Base-by-base conservation (phyloP, 2,113 vertebrate species). In the Nothobranchius furzeri region DNA sequence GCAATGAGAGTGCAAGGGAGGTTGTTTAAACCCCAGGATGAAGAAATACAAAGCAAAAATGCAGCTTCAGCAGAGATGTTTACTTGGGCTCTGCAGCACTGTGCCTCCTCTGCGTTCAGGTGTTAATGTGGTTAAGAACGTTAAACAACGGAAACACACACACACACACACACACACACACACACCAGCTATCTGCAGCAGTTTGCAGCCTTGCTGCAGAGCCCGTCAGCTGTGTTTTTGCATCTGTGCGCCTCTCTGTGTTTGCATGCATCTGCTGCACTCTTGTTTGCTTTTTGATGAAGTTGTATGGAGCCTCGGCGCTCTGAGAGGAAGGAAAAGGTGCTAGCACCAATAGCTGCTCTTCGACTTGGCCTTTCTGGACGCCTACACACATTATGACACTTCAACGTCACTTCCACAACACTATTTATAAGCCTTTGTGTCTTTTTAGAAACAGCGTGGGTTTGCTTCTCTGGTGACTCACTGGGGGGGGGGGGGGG, bases 401-500 rank as follows among this genome's bases (percentile, higher is more conserved):
- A 91, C 92, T 86, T 94, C 59, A 86, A 94, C 92, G 93, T 93
- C 91, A 92, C 92, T 94, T 93, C 92, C 92, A 93, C 93, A 90
- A 87, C 0, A 82, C 94, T 98, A 97, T 96, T 97, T 97, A 93
- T 96, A 92, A 82, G 86, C 88, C 91, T 95, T 95, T 95, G 92
- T 96, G 90, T 96, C 95, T 96, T 95, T 97, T 95, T 94, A 96
- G 95, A 93, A 98, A 95, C 93, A 69, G 60, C 92, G 94, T 94
- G 92, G 93, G 94, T 91, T 91, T 88, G 68, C 91, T 92, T 92
- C 86, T 91, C 78, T 79, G 71, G 87, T 96, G 95, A 98, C 92
- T 98, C 95, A 96, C 85, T 80, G 89, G 89, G 90, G 87, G 79
- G 79, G 78, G 56, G 67, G 85, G 82, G 68, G 68, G 75, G 78